Conservation (phyloP, 2,113 vertebrate species). For the Benitochromis conjunctus region DNA sequence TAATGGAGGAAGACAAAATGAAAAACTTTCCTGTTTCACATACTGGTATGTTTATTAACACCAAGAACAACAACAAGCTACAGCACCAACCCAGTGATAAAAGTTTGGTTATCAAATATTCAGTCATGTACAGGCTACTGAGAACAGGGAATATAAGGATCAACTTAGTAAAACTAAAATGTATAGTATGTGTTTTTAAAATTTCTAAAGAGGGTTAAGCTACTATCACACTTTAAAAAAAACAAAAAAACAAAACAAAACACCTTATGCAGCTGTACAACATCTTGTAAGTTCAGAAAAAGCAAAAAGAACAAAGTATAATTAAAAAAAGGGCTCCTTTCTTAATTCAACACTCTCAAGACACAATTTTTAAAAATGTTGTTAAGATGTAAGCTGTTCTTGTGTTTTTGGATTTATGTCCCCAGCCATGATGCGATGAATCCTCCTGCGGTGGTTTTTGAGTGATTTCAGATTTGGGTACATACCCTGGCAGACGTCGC, state of each 20-base stretch:
- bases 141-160: neutral
- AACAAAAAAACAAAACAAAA: too few relatives aligned
- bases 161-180: neutral
- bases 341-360: neutral
- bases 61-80: conserved; percentile 32
- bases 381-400: conserved; percentile 10
- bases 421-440: conserved; percentile 69
- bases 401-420: neutral
- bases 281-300: neutral
- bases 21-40: neutral
- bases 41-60: conserved; percentile 51
- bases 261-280: neutral
- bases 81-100: conserved; percentile 18
- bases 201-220: neutral
- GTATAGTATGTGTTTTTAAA: neutral
- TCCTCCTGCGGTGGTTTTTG: conserved; percentile 72
- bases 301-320: neutral
- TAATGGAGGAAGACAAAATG: neutral
- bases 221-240: neutral
- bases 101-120: conserved; percentile 18
- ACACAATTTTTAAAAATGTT: neutral
- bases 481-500: conserved; percentile 69
- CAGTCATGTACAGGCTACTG: conserved; percentile 25
- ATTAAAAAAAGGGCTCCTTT: neutral
- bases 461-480: conserved; percentile 70